phyloP scores from a whole-genome alignment of 2,888 invertebrate species.

The Lepidonotus clava region DNA sequence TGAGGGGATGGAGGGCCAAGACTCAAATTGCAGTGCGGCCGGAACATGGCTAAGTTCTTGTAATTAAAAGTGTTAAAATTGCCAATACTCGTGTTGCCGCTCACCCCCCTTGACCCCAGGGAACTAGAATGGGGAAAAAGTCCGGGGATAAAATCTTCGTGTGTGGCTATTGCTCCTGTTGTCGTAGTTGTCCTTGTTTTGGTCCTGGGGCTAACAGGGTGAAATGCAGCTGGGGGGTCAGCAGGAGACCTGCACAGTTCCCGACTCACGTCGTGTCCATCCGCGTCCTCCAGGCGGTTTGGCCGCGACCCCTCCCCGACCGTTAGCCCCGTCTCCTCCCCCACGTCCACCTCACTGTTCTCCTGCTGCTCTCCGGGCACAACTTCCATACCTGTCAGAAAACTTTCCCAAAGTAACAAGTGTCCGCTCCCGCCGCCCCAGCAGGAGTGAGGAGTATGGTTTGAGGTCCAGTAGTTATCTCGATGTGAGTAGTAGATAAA shows the following conservation, averaged over 20 bases:
- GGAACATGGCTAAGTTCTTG: not conserved
- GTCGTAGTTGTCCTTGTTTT: too few relatives aligned
- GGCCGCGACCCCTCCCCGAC: not conserved
- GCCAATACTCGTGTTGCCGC: not conserved
- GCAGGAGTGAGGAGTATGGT: too few relatives aligned
- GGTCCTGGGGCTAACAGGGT: not conserved
- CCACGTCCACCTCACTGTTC: not conserved
- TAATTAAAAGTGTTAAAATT: not conserved
- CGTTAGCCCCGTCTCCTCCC: not conserved
- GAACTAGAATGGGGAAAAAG: too few relatives aligned
- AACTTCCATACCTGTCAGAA: too few relatives aligned
- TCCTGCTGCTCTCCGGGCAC: not conserved
- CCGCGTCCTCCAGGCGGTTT: not conserved
- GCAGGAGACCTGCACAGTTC: not conserved
- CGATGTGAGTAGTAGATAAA: too few relatives aligned
- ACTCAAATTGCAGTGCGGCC: not conserved
- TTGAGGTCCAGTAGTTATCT: too few relatives aligned
- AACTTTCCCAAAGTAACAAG: too few relatives aligned
- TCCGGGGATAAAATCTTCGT: too few relatives aligned
- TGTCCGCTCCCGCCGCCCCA: too few relatives aligned
- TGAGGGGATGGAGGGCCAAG: not conserved
- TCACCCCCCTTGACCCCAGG: too few relatives aligned
- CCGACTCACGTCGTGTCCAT: not conserved
- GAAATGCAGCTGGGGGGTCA: constrained; percentile 1
- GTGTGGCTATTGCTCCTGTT: too few relatives aligned